Percentiles rank a stretch among this genome's conserved stretches.
phyloP scores from a whole-genome alignment of 2,797 vertebrate species.

The Hippocampus kuda region DNA sequence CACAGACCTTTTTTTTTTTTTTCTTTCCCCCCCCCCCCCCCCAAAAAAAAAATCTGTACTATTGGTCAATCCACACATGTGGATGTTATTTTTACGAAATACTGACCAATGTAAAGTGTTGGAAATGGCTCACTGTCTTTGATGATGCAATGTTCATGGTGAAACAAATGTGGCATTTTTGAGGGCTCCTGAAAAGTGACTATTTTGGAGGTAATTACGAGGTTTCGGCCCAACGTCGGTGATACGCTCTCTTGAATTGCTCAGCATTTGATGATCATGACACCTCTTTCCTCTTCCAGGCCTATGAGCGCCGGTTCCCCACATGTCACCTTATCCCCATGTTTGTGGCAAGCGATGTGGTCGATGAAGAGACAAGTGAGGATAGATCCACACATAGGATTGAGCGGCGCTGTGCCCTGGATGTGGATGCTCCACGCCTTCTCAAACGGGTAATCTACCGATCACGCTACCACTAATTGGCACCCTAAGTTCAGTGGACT shows the following conservation, averaged over 20 bases:
- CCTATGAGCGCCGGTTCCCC: constrained; percentile 91
- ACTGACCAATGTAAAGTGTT: too few species aligned
- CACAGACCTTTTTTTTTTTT: too few species aligned
- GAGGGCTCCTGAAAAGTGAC: too few species aligned
- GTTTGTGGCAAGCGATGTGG: constrained; percentile 89
- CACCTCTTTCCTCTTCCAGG: constrained; percentile 58
- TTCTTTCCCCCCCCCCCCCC: too few species aligned
- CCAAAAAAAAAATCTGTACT: too few species aligned
- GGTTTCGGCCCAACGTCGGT: too few species aligned
- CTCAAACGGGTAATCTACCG: constrained; percentile 78
- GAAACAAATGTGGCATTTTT: too few species aligned
- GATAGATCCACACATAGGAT: constrained; percentile 72
- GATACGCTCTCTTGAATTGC: background rate
- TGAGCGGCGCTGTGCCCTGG: constrained; percentile 89
- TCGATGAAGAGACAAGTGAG: constrained; percentile 78
- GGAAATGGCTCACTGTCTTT: too few species aligned
- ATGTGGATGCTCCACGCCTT: constrained; percentile 90
- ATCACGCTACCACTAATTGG: background rate
- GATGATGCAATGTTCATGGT: too few species aligned
- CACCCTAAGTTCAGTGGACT: background rate
- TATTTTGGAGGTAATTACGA: too few species aligned
- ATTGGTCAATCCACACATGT: too few species aligned
- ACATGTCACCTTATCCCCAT: constrained; percentile 95
- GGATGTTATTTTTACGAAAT: too few species aligned
- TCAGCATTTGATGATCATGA: background rate